Percentiles rank a stretch among this genome's conserved stretches.
Evolutionary conservation across 1,140 invertebrate genomes (phyloP).

Genomic region (Venturia canescens): DNA sequence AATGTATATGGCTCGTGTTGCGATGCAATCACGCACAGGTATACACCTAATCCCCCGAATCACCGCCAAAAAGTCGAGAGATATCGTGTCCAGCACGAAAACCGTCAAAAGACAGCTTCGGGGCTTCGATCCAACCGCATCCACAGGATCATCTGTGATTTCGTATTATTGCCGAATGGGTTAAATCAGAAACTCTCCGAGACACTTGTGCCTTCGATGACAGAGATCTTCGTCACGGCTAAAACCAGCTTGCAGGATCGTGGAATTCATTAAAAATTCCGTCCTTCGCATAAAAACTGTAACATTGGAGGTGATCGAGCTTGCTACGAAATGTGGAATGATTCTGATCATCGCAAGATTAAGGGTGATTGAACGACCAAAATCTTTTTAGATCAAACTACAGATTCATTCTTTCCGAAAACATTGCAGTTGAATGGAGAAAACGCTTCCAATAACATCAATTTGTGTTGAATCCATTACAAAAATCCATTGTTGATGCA

Average conservation of each 20-base stretch:
- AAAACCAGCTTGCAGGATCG: neutral
- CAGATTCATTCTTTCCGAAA: no score
- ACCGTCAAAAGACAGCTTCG: slow-evolving; percentile 45
- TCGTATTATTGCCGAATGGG: slow-evolving; percentile 49
- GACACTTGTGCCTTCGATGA: slow-evolving; percentile 1
- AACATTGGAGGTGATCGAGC: neutral
- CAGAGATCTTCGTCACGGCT: neutral
- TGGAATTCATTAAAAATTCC: neutral
- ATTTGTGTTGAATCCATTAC: no score
- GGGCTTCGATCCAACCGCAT: slow-evolving; percentile 55
- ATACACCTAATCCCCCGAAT: slow-evolving; percentile 34
- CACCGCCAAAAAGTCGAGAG: slow-evolving; percentile 50
- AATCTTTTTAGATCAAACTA: no score
- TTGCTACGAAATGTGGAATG: no score
- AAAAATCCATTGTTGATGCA: no score
- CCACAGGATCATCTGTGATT: slow-evolving; percentile 16
- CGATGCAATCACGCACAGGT: slow-evolving; percentile 63
- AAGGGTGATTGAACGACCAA: no score
- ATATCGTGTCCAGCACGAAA: slow-evolving; percentile 37
- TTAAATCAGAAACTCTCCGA: neutral
- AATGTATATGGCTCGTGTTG: slow-evolving; percentile 26
- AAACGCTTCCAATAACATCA: no score
- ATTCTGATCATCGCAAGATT: no score
- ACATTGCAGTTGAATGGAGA: no score
- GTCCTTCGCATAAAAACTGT: neutral